A percentile compares a stretch with the other conserved stretches of the same genome.
These are phyloP conservation scores for Synergus umbraculus DNA, from an alignment of 2,888 invertebrate genomes.

Conservation along the genomic window DNA sequence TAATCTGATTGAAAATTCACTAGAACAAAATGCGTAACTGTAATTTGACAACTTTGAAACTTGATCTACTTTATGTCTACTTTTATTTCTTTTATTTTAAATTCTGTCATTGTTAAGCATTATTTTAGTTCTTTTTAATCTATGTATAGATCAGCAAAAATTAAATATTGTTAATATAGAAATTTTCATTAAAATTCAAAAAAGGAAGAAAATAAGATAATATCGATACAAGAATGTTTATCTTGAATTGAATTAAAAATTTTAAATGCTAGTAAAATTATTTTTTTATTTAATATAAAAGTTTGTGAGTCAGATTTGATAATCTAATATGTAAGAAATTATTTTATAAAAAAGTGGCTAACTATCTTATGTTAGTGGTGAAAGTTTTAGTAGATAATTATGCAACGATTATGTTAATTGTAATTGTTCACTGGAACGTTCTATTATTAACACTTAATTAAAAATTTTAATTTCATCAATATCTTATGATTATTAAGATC, in stretches of 20 bases:
- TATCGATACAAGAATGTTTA: background rate
- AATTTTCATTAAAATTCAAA: background rate
- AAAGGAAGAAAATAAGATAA: background rate
- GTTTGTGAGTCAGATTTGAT: background rate
- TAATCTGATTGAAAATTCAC: background rate
- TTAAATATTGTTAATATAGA: background rate
- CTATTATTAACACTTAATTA: background rate
- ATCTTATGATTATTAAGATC: too few species aligned
- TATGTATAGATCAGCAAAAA: background rate
- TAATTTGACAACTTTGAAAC: background rate
- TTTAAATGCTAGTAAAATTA: background rate
- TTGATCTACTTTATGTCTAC: too few species aligned
- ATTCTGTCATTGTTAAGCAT: background rate
- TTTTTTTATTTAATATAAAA: background rate
- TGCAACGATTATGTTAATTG: background rate
- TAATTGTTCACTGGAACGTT: background rate
- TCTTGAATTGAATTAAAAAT: background rate
- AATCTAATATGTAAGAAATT: background rate
- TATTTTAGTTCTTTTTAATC: background rate
- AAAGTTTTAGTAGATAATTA: slow-evolving; percentile 3
- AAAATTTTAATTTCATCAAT: background rate
- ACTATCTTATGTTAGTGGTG: background rate
- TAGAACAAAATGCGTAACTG: background rate
- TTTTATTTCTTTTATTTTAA: background rate
- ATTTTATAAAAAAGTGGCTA: background rate